phyloP scores from a whole-genome alignment of 2,797 vertebrate species.

The Chanos chanos region DNA sequence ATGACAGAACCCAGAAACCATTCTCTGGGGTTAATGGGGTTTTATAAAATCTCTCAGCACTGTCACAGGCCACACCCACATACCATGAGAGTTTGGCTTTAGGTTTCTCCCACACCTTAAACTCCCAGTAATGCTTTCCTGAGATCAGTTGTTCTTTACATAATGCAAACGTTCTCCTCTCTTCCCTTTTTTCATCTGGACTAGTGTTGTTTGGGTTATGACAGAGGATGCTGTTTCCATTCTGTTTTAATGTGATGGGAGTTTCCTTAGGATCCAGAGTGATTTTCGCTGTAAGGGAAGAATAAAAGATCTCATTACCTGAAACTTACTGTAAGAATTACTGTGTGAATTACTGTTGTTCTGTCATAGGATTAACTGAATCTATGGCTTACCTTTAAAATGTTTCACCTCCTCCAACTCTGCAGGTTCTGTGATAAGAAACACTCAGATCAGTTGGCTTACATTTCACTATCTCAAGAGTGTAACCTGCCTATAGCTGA shows the following conservation, averaged over 20 bases:
- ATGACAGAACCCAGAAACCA: conserved; percentile 25
- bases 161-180: neutral
- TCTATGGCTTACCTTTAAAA: neutral
- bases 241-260: neutral
- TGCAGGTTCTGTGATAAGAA: too few relatives aligned
- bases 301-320: neutral
- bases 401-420: neutral
- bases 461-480: too few relatives aligned
- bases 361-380: too few relatives aligned
- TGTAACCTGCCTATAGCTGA: too few relatives aligned
- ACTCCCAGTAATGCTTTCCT: conserved; percentile 22
- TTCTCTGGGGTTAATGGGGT: neutral
- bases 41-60: neutral
- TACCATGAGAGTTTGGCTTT: conserved; percentile 15
- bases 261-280: neutral
- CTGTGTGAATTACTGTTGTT: neutral
- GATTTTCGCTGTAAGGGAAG: neutral
- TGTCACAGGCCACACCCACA: conserved; percentile 9
- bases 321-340: neutral
- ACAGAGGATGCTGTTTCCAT: neutral
- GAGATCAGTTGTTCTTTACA: neutral
- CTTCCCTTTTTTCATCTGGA: neutral
- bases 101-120: neutral
- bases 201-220: neutral
- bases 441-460: too few relatives aligned